Evolutionary conservation across 2,888 invertebrate species (phyloP), one percentile per base, ranked within the genome.

Genomic region (Xylota sylvarum): DNA sequence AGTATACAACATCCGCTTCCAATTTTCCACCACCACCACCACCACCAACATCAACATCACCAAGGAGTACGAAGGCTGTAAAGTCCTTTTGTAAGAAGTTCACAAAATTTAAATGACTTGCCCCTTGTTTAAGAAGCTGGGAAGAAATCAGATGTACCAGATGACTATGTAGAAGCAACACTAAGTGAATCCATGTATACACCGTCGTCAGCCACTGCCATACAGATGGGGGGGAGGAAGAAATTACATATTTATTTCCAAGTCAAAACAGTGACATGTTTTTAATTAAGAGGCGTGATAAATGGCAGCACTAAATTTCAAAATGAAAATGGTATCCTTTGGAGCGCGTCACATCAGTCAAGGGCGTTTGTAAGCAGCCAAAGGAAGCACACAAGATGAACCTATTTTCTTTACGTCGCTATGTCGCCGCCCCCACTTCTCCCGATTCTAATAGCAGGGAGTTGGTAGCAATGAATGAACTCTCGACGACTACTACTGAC

Each of bases 211-310:
- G 46, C 50, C 65, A 56, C 14, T 23, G 52, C 19, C 17, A 27
- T 55, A 55, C 64, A 64, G 48, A 55, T 37, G 12, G 17, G 65
- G 80, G 70, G 84, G 32, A 7, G 67, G 79, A 60, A 67, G 60
- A 82, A 82, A 86, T 86, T 86, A 86, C 86, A 86, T 86, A 86
- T 86, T 82, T 86, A 86, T 86, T 86, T 86, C 86, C 82, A 82
- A 86, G 86, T 86, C 86, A 86, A 86, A 86, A 82, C 88, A 74
- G 89, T 90, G 89, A 90, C 90, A 89, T 90, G 89, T 90, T 91
- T 90, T 90, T 91, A 91, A 91, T 91, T 91, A 91, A 91, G 90
- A 80, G 89, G 90, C 89, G 90, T 89, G 89, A 90, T 90, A 91
- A 90, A 86, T 86, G 86, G 86, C 86, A 69, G 82, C 86, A 86